Conservation (phyloP, 2,113 vertebrate genomes). For the Actinemys pallida region DNA sequence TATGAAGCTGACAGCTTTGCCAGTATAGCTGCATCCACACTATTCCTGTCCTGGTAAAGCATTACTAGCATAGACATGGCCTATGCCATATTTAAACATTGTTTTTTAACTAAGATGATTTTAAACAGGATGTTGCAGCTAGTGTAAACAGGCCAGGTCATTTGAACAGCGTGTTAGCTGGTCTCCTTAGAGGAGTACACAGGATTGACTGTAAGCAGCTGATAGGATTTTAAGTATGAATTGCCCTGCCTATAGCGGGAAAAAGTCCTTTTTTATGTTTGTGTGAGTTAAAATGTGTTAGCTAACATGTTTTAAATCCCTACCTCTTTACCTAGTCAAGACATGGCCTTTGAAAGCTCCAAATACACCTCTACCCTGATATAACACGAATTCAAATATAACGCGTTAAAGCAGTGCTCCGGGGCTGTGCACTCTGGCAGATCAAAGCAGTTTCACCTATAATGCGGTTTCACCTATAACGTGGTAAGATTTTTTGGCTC, state of each 20-base stretch:
- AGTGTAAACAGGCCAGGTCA: neutral
- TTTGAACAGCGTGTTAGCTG: neutral
- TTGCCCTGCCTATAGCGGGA: neutral
- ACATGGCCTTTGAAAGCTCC: neutral
- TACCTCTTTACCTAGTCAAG: neutral
- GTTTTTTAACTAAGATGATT: neutral
- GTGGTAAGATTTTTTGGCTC: too few species aligned
- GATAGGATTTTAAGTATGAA: fast-evolving
- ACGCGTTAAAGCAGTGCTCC: too few species aligned
- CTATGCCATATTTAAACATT: neutral
- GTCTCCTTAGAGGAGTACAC: neutral
- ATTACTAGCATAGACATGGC: too few species aligned
- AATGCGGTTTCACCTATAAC: too few species aligned
- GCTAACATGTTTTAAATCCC: neutral
- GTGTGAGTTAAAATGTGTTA: neutral
- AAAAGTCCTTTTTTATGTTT: fast-evolving
- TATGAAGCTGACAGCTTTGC: too few species aligned
- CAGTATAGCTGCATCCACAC: too few species aligned
- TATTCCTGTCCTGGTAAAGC: too few species aligned
- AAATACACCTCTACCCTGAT: neutral
- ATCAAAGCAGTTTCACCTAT: too few species aligned
- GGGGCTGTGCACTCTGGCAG: too few species aligned
- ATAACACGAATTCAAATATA: too few species aligned
- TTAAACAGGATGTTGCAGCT: neutral
- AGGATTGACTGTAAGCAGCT: fast-evolving